Base-by-base conservation (phyloP, 1,140 invertebrate genomes). In the Belonocnema kinseyi region DNA sequence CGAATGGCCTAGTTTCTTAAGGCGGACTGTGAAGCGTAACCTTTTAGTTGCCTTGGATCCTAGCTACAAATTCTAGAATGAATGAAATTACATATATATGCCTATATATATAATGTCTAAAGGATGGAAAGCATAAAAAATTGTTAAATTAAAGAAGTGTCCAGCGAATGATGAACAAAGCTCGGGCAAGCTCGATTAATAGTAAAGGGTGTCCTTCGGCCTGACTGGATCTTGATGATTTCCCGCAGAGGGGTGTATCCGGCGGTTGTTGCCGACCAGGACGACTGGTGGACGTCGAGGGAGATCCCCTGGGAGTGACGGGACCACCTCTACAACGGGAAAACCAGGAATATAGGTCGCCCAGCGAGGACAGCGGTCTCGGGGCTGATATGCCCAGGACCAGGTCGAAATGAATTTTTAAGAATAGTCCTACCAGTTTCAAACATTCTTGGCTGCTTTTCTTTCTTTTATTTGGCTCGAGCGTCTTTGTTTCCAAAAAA, bases 351-450 rank as follows among this genome's bases (percentile, higher is more conserved):
- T 94, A 94, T 91, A 93, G 95, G 86, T 96, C 95, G 74, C 95
- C 95, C 71, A 96, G 95, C 89, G 95, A 97, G 91, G 95, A 96
- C 93, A 96, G 95, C 89, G 95, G 95, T 84, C 93, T 97, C 86
- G 95, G 96, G 87, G 93, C 96, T 88, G 94, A 94, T 88, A 93
- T 94, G 90, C 92, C 93, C 86, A 88, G 91, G 93, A 95, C 90
- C 92, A 94, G 92, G 91, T 90, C 86, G 78, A 81, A 66, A 66
- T 66, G 5, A 40, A 40, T 66, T 66, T 21, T 66, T 66, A 16
- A 26, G 17, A 40, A 40, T 10, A 8, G 21, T 16, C n/a, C 40
- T 40, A 8, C 13, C 26, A 66, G 33, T n/a, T 40, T n/a, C 26
- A 7, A 66, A 16, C 13, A 66, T 66, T 66, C 40, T 66, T 40